Evolutionary conservation across 2,888 invertebrate species (phyloP).

Genomic region (Kuschelorhynchus macadamiae): DNA sequence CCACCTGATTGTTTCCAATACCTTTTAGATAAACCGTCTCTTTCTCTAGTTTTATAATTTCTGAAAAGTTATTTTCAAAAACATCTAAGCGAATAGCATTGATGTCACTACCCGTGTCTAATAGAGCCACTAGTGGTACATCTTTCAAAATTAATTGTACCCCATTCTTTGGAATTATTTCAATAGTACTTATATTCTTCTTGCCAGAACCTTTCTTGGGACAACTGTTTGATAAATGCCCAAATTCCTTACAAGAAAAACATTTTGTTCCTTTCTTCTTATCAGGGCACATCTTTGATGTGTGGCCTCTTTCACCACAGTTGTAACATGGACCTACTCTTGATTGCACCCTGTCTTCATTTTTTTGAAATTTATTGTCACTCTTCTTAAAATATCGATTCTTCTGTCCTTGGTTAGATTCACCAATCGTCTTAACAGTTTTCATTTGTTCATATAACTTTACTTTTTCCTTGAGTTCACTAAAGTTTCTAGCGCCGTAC

Average conservation of each 20-base stretch:
- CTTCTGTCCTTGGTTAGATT: too few relatives aligned
- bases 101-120: constrained; percentile 51
- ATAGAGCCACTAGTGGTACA: constrained; percentile 31
- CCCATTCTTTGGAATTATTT: constrained; percentile 38
- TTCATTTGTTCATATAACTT: constrained; percentile 12
- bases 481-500: constrained; percentile 54
- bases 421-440: background rate
- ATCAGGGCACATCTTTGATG: background rate
- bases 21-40: constrained; percentile 16
- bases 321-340: background rate
- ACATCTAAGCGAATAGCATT: constrained; percentile 39
- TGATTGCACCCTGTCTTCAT: background rate
- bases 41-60: background rate
- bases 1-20: too few relatives aligned
- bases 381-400: too few relatives aligned
- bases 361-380: too few relatives aligned
- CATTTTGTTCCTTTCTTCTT: constrained; percentile 3
- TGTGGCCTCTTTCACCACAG: background rate
- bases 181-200: too few relatives aligned
- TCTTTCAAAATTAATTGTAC: background rate
- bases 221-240: background rate
- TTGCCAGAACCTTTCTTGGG: too few relatives aligned
- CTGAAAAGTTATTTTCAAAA: background rate
- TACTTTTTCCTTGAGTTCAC: constrained; percentile 39
- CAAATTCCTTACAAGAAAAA: background rate